Evolutionary conservation across 2,888 invertebrate species (phyloP), one percentile per base, ranked within the genome.

Genomic region (Polymixis flavicincta): DNA sequence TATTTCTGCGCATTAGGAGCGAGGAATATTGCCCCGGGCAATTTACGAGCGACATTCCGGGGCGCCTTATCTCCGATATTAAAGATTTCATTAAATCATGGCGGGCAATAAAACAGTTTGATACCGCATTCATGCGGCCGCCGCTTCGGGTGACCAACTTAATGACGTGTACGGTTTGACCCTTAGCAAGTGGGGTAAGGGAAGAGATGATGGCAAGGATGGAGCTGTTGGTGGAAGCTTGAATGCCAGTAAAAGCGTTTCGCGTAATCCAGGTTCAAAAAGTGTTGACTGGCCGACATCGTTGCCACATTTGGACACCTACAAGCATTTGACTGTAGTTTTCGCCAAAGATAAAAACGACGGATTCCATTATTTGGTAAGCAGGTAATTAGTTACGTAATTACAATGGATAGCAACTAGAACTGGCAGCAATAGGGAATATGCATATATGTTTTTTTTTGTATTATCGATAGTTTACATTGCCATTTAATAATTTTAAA

Each of bases 51-150:
- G 79, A 85, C 89, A 88, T 90, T 85, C 91, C 89, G 89, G 90
- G 93, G 90, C 88, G 90, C 89, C 94, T 95, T 95, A 95, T 96
- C 96, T 95, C 86, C 92, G 90, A 95, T 95, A 95, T 95, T 94
- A 96, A 95, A 95, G 94, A 96, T 96, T 96, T 96, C 96, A 96
- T 96, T 96, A 96, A 95, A 96, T 96, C 96, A 95, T 95, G 92
- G 92, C 89, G 84, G 87, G 89, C 93, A 96, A 95, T 96, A 96
- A 96, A 96, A 96, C 96, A 95, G 96, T 95, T 95, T 96, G 96
- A 96, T 95, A 95, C 93, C 95, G 93, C 93, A 92, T 92, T 95
- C 93, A 94, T 92, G 92, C 89, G 89, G 90, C 88, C 86, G 82
- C 87, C 90, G 92, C 92, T 89, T 93, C 93, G 93, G 93, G 94